Evolutionary conservation across 2,888 invertebrate species (phyloP).

Genomic region (Polietes domitor): DNA sequence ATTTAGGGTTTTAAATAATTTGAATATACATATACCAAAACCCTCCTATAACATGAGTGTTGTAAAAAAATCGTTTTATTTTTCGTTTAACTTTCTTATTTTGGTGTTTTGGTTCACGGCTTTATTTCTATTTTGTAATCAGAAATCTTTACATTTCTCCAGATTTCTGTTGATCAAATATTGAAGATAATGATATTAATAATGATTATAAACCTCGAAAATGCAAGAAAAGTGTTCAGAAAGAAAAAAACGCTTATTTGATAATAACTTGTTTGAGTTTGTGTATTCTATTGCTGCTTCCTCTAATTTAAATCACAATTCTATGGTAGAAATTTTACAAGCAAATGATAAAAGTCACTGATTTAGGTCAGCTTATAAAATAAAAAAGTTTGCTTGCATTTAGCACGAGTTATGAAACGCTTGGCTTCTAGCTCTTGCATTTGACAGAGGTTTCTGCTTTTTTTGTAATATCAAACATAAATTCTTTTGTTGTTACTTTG

Average conservation of each 20-base stretch:
- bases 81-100: too few relatives aligned
- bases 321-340: not conserved
- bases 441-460: not conserved
- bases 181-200: not conserved
- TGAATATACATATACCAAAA: too few relatives aligned
- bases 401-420: not conserved
- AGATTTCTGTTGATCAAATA: too few relatives aligned
- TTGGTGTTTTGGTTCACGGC: too few relatives aligned
- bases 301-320: not conserved
- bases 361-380: slow-evolving; percentile 21
- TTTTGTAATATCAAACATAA: slow-evolving; percentile 57
- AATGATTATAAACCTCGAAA: not conserved
- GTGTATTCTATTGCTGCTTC: not conserved
- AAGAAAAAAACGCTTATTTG: not conserved
- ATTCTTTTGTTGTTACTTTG: slow-evolving; percentile 44
- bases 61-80: too few relatives aligned
- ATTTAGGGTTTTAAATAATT: too few relatives aligned
- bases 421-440: not conserved
- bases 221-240: not conserved
- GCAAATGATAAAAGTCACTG: not conserved
- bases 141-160: too few relatives aligned
- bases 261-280: not conserved
- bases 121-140: too few relatives aligned
- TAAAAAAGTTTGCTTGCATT: slow-evolving; percentile 7
- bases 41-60: too few relatives aligned